Conservation (phyloP, 1,140 invertebrate species). For the Habropoda laboriosa region DNA sequence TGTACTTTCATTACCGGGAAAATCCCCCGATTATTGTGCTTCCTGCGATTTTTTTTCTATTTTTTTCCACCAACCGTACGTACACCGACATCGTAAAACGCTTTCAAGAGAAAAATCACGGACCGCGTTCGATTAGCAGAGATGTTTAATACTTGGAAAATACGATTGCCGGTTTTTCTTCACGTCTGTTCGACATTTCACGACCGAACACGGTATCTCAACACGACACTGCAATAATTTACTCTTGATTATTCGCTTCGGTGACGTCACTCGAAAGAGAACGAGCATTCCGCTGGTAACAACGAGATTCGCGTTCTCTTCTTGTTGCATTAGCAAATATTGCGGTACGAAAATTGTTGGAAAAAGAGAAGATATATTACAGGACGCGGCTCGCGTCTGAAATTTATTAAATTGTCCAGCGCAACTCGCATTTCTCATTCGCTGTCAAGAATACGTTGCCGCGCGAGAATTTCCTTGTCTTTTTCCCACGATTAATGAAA, state of each 20-base stretch:
- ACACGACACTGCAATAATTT: not conserved
- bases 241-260: not conserved
- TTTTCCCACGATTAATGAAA: constrained; percentile 12
- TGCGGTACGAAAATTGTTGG: not conserved
- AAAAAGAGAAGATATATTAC: not conserved
- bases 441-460: constrained; percentile 10
- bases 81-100: not conserved
- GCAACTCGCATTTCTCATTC: constrained; percentile 19
- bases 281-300: too few relatives aligned
- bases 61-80: not conserved
- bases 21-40: not conserved
- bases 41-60: not conserved
- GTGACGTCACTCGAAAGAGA: not conserved
- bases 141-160: not conserved
- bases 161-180: not conserved
- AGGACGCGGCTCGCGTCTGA: not conserved
- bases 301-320: too few relatives aligned
- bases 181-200: not conserved
- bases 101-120: too few relatives aligned
- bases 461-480: constrained; percentile 8
- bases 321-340: not conserved
- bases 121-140: not conserved
- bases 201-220: not conserved
- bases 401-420: constrained; percentile 27
- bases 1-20: not conserved